Evolutionary conservation across 1,140 invertebrate species (phyloP).

Genomic region (Trichoplusia ni): DNA sequence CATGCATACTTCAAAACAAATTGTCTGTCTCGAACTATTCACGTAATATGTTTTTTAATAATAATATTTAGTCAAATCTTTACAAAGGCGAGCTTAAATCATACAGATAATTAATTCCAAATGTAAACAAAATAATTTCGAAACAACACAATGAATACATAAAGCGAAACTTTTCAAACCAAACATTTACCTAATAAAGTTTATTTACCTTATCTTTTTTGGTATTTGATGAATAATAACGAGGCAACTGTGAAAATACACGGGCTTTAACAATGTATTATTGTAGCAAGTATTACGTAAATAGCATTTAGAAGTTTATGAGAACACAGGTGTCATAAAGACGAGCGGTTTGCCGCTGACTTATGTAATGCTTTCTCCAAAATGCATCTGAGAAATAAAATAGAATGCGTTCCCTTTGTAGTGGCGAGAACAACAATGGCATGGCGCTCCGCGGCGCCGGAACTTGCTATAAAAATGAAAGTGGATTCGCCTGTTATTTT

Average conservation of each 20-base stretch:
- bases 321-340: constrained; percentile 21
- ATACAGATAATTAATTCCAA: neutral
- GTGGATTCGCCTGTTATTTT: constrained; percentile 75
- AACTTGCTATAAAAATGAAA: constrained; percentile 75
- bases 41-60: no score
- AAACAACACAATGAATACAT: constrained; percentile 9
- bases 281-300: constrained; percentile 30
- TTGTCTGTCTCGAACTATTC: no score
- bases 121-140: constrained; percentile 11
- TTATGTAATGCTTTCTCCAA: constrained; percentile 45
- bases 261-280: constrained; percentile 19
- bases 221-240: constrained; percentile 16
- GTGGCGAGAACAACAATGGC: constrained; percentile 57
- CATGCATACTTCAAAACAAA: no score
- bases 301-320: constrained; percentile 23
- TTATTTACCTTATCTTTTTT: constrained; percentile 14
- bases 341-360: constrained; percentile 7
- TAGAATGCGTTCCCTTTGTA: constrained; percentile 53
- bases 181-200: neutral
- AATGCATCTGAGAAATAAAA: constrained; percentile 43
- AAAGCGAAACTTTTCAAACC: constrained; percentile 24
- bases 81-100: neutral
- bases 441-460: constrained; percentile 25
- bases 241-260: constrained; percentile 21
- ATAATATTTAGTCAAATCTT: no score